Percentiles rank a stretch among this genome's conserved stretches.
These are phyloP conservation scores for Sapajus apella DNA, from an alignment of 2,113 vertebrate genomes.

Conservation along the genomic window DNA sequence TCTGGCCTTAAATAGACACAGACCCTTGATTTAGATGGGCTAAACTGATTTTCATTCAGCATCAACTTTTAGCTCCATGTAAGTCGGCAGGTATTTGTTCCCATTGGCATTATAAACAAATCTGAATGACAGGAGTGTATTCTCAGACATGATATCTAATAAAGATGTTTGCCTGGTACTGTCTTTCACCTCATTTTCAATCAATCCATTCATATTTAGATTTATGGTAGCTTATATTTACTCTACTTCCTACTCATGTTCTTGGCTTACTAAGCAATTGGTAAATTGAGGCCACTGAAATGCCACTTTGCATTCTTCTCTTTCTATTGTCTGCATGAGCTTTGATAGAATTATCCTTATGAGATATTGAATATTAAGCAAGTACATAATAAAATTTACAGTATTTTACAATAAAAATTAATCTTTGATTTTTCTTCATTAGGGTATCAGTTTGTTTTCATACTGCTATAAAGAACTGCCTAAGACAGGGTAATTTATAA, in stretches of 20 bases:
- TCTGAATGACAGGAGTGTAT: background rate
- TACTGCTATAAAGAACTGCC: too few relatives aligned
- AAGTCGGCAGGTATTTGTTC: background rate
- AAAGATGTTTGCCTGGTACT: background rate
- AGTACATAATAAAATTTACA: background rate
- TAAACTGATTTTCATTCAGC: background rate
- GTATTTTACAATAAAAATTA: background rate
- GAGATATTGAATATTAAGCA: background rate
- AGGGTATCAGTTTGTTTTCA: too few relatives aligned
- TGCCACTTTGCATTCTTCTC: background rate
- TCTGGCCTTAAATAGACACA: background rate
- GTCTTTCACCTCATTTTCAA: background rate
- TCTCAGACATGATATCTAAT: background rate
- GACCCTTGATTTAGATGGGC: accelerated
- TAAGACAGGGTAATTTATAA: too few relatives aligned
- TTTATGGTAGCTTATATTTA: background rate
- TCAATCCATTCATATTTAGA: background rate
- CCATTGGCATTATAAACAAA: background rate
- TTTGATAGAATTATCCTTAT: background rate
- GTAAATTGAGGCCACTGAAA: background rate
- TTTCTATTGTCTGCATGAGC: background rate
- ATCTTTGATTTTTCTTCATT: background rate
- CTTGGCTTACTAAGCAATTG: background rate
- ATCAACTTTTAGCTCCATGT: background rate
- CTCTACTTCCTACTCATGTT: background rate